Evolutionary conservation across 92 coral and sea anemone genomes (phyloP), one percentile per base, ranked within the genome.

Genomic region (Zoanthus sansibaricus): DNA sequence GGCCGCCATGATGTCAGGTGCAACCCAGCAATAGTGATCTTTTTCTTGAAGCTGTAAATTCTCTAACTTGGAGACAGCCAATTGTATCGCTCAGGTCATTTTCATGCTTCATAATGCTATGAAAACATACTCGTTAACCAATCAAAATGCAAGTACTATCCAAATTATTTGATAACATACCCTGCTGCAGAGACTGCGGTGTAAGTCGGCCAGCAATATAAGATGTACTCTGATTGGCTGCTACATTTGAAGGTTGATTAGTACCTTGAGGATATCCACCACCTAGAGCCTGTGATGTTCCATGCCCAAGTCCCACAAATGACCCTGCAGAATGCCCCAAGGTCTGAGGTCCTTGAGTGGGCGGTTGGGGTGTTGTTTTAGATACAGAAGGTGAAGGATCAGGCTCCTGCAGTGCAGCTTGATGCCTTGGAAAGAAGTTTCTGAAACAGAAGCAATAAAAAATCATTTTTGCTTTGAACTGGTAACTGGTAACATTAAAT

Each of bases 361-460:
- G 88, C 11, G 87, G 73, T 17, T 92, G 93, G 15, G 94, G 79
- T 6, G 88, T 75, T 7, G 92, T 42, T 37, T 87, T 82, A 37
- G 92, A 83, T 21, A 90, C 91, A 25, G 93, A 86, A 4, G 95
- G 88, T 9, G 98, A 76, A 13, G 96, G 91, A 12, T 91, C 94
- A 5, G 95, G 58, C 44, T 90, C 92, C 47, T 82, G 47, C 76
- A 94, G 49, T 3, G 96, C 93, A 21, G 98, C 96, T 77, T 93
- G 99, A 84, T 95, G 98, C 89, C 95, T 90, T 62, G 99, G 99
- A 90, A 95, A 97, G 89, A 86, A 97, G 90, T 97, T 97, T 86
- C 99, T 97, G 76, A 46, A 69, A 83, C 76, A 72, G 42, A 37
- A 37, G 1, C 42, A 37, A 37, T 37, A 37, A 37, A 37, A 37